These are phyloP conservation scores for Enteromius thamalakanensis DNA, from an alignment of 2,797 vertebrate species.

Conservation along the genomic window DNA sequence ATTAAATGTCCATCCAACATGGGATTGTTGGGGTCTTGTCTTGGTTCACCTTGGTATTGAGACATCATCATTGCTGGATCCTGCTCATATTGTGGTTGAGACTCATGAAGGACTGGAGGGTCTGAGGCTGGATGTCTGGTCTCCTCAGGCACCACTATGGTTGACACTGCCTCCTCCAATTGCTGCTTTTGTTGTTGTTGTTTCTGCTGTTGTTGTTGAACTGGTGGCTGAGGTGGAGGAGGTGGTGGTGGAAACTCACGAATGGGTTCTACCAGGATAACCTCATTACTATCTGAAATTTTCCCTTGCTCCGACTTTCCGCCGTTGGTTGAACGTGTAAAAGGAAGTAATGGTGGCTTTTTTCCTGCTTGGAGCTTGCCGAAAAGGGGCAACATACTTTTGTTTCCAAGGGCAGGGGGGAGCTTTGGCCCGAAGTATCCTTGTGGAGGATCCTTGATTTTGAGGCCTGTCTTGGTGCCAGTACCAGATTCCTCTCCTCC, in stretches of 20 bases:
- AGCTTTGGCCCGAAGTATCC: constrained; percentile 98
- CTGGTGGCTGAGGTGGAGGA: constrained; percentile 75
- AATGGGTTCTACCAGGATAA: constrained; percentile 80
- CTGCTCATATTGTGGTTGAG: constrained; percentile 72
- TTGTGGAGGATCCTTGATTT: constrained; percentile 96
- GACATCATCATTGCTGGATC: constrained; percentile 74
- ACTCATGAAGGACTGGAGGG: constrained; percentile 71
- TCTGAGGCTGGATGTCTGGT: constrained; percentile 65
- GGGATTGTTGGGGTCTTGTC: constrained; percentile 79
- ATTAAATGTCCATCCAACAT: constrained; percentile 86
- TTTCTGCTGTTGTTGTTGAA: constrained; percentile 47
- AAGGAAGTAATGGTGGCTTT: constrained; percentile 75
- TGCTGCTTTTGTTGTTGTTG: constrained; percentile 58
- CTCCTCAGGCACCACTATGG: constrained; percentile 66
- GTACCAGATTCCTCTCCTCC: constrained; percentile 75
- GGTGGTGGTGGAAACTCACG: constrained; percentile 83
- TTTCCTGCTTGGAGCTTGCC: constrained; percentile 91
- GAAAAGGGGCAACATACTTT: constrained; percentile 91
- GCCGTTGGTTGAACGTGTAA: constrained; percentile 80
- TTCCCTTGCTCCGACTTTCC: constrained; percentile 77
- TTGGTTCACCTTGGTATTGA: constrained; percentile 75
- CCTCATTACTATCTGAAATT: constrained; percentile 73
- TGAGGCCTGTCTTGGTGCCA: constrained; percentile 84
- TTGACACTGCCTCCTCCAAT: constrained; percentile 70
- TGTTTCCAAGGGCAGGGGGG: constrained; percentile 89